Evolutionary conservation across 2,888 invertebrate genomes (phyloP).

Genomic region (Acanthopleura granulata): DNA sequence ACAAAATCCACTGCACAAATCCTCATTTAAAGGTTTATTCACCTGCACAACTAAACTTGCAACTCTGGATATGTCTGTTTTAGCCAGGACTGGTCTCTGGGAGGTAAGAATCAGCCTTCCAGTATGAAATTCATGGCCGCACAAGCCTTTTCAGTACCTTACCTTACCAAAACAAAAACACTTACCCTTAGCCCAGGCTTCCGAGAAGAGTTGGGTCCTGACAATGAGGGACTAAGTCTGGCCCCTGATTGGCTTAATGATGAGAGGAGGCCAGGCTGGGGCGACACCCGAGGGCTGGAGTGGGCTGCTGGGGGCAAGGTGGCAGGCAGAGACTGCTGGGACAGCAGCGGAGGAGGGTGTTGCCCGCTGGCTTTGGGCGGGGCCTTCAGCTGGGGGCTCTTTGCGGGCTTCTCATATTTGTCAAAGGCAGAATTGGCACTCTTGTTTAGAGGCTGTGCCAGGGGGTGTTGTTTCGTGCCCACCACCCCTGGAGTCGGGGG

Average conservation of each 20-base stretch:
- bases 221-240: background rate
- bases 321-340: constrained; percentile 25
- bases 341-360: background rate
- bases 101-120: too few relatives aligned
- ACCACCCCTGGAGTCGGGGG: constrained; percentile 22
- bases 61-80: too few relatives aligned
- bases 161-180: background rate
- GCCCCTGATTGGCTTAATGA: background rate
- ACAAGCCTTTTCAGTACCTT: too few relatives aligned
- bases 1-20: too few relatives aligned
- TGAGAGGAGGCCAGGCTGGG: background rate
- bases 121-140: too few relatives aligned
- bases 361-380: constrained; percentile 24
- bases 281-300: constrained; percentile 30
- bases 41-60: too few relatives aligned
- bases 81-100: too few relatives aligned
- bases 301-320: constrained; percentile 27
- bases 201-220: constrained; percentile 28
- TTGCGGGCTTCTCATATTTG: constrained; percentile 44
- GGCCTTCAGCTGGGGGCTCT: constrained; percentile 28
- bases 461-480: constrained; percentile 17
- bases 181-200: constrained; percentile 4
- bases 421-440: constrained; percentile 52
- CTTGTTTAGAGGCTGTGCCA: constrained; percentile 26
- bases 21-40: too few relatives aligned